Base-by-base conservation (phyloP, 2,888 invertebrate species). In the Adela reaumurella region DNA sequence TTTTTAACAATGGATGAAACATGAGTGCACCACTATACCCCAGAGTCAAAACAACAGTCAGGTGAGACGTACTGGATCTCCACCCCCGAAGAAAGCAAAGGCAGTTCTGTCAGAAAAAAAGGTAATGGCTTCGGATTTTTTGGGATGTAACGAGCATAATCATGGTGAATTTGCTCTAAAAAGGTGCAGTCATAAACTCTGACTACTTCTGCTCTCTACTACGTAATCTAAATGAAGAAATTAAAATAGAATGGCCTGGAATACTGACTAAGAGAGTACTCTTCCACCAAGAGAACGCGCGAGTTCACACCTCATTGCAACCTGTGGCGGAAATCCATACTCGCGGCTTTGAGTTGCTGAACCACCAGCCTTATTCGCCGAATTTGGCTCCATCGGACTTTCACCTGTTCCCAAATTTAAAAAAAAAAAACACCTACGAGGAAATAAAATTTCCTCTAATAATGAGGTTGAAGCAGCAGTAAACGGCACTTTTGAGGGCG, bases 211-310 rank as follows among this genome's bases (percentile, higher is more conserved):
- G 44, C 44, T 19, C 44, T 24, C 24, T 24, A 24, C 51, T 44
- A 46, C 47, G 14, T 19, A 52, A 44, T 46, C 43, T 19, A 46
- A 48, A 28, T 51, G 49, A 28, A 48, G 50, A 42, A 43, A 20
- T 17, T 45, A 43, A 19, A 43, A 48, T 35, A 48, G 46, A 51
- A 24, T 8, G 24, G 8, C 24, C 24, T 24, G 24, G 24, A 24
- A 24, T 24, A 8, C 24, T 24, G 24, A 24, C 24, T 24, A 24
- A 24, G 24, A 24, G 24, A 24, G 24, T 24, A 24, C 24, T 42
- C 17, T 42, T 42, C 6, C 42, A 42, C 42, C 42, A 42, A 17
- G 42, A 42, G 4, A 42, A 42, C 17, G 42, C 42, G 17, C 16
- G 17, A n/a, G 42, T 42, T 42, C 42, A 42, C 42, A 42, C 42